Base-by-base conservation (phyloP, 2,888 invertebrate species). In the Dicranocentrus wangi region DNA sequence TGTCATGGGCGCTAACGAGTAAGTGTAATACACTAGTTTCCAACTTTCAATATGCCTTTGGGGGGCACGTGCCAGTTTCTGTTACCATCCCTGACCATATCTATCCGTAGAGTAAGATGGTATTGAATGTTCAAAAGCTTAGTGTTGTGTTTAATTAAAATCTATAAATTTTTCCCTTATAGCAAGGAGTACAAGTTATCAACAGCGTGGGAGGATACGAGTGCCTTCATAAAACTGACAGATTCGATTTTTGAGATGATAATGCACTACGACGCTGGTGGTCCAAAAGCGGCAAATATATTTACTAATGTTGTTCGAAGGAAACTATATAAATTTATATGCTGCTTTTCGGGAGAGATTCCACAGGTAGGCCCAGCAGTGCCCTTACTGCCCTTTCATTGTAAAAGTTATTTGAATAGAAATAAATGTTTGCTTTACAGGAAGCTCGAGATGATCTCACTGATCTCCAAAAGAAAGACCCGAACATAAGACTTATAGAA, bases 241-340 rank as follows among this genome's bases (percentile, higher is more conserved):
- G 88, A 88, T 65, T 85, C 87, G 27, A 73, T 88, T 15, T 85
- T 87, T 43, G 87, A 87, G 81, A 84, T 84, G 21, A 87, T 87
- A 39, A 70, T 85, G 39, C 83, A 83, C 78, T 87, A 86, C 72
- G 77, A 71, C 27, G 68, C 81, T 19, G 81, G 81, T 15, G 76
- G 86, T 8, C 70, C 73, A 15, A n/a, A 63, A 17, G 84, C 85
- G 0, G 65, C 78, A 13, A 21, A 51, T 19, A 71, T 85, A 3
- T 81, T 83, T 27, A 28, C 53, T 10, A 63, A 58, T 8, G 68
- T 85, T 51, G 43, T 84, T 1, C 23, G 47, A 15, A 47, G 85
- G 19, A 77, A 85, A 25, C 68, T 85, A 55, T 85, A 85, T 55
- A 79, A 82, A 65, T 80, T 68, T 25, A 27, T 83, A 10, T 83